Base-by-base conservation (phyloP, 64 coral and sea anemone genomes). In the Dendrophyllia cribrosa region DNA sequence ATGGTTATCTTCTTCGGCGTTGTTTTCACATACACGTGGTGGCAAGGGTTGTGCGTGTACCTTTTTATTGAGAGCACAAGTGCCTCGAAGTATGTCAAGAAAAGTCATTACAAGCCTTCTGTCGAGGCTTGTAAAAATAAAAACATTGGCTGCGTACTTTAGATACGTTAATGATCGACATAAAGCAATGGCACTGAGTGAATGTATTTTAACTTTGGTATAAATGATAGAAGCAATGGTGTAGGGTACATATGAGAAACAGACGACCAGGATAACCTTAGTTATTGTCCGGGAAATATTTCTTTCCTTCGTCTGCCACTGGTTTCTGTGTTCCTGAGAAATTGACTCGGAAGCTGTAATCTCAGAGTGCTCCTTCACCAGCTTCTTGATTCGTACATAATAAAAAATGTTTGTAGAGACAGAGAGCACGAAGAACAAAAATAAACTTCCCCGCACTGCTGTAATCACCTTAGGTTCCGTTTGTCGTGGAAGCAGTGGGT, bases 101-200 rank as follows among this genome's bases (percentile, higher is more conserved):
- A 75, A 75, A 7, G 46, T 12, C 46, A 17, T 75, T 14, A 50
- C 16, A 20, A 75, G 49, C 13, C 25, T 47, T 49, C 72, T 12
- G 46, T 75, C 45, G 47, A 20, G 43, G 19, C 45, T 48, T 49
- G 72, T 20, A 49, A 75, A 75, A 19, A 75, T 48, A 49, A 75
- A 49, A 15, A 15, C 43, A 17, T 48, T 75, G 1, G 47, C 72
- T 44, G 44, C 72, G 15, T 49, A 75, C 14, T 75, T 75, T 5
- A 75, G 72, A 48, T 75, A 75, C 16, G 72, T 49, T 46, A 75
- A 34, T 16, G 72, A 75, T 12, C 46, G 72, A 75, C 72, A 75
- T 16, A 75, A 17, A 9, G 46, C 72, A 6, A 75, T 7, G 72
- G 45, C 45, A 17, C 49, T 75, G 6, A 17, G 19, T 5, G 9